Conservation (phyloP, 2,888 invertebrate genomes). For the Drosophila phalerata region DNA sequence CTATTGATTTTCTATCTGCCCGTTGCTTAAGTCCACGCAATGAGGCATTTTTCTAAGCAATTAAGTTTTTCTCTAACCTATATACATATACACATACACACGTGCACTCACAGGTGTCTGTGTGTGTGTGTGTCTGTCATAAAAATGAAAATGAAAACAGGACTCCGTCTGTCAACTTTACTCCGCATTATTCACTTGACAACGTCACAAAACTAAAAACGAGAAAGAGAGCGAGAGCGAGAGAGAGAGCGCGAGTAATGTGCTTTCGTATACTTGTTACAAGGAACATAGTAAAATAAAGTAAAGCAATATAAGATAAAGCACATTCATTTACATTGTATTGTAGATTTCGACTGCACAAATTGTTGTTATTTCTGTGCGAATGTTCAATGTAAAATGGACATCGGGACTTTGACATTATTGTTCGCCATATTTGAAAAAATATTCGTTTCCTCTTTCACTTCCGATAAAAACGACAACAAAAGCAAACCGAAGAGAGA, state of each 20-base stretch:
- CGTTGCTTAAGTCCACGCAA: constrained; percentile 16
- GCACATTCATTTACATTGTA: too few species aligned
- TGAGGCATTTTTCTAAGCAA: constrained; percentile 44
- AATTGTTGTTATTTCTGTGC: constrained; percentile 10
- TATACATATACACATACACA: constrained; percentile 17
- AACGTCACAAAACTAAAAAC: constrained; percentile 19
- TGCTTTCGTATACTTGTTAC: constrained; percentile 28
- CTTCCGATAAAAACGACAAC: constrained; percentile 33
- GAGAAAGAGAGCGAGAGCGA: constrained; percentile 8
- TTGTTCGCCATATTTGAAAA: constrained; percentile 55
- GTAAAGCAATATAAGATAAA: constrained; percentile 12
- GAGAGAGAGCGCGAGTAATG: constrained; percentile 13
- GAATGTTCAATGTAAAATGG: constrained; percentile 3
- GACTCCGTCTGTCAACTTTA: constrained; percentile 47
- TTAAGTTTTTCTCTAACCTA: constrained; percentile 64
- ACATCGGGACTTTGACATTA: constrained; percentile 25
- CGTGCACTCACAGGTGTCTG: constrained; percentile 6
- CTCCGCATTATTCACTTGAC: constrained; percentile 16
- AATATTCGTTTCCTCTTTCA: constrained; percentile 34
- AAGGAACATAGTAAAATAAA: constrained; percentile 1
- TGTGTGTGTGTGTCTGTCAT: constrained; percentile 4
- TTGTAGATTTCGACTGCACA: too few species aligned
- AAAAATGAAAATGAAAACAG: constrained; percentile 30
- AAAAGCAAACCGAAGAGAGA: constrained; percentile 21
- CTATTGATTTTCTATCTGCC: constrained; percentile 67